Conservation (phyloP, 2,797 vertebrate genomes). For the Neopelma chrysocephalum region DNA sequence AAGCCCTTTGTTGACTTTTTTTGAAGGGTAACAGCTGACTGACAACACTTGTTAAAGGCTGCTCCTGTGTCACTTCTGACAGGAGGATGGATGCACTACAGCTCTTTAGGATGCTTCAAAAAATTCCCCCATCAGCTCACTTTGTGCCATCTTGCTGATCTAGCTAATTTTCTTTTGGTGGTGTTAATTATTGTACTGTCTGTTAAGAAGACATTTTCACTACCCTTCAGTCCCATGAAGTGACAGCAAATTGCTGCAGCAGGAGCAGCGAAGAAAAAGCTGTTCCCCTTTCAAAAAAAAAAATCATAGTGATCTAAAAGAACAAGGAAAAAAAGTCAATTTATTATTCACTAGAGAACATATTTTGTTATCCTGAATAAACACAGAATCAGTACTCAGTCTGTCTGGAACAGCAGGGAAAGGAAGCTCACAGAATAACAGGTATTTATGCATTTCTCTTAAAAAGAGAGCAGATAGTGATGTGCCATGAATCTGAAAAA, state of each 20-base stretch:
- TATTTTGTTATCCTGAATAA: slow-evolving; percentile 77
- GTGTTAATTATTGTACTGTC: slow-evolving; percentile 39
- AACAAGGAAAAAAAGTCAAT: slow-evolving; percentile 69
- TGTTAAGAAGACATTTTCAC: slow-evolving; percentile 29
- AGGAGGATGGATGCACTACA: neutral
- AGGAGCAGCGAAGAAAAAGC: neutral
- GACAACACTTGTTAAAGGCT: neutral
- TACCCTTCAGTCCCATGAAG: neutral
- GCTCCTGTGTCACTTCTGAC: slow-evolving; percentile 2
- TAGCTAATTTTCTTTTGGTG: neutral
- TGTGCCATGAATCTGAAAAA: neutral
- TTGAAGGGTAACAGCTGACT: slow-evolving; percentile 2
- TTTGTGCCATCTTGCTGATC: neutral
- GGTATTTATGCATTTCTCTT: slow-evolving; percentile 66
- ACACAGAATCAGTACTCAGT: slow-evolving; percentile 61
- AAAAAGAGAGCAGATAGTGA: neutral
- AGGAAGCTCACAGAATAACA: slow-evolving; percentile 40
- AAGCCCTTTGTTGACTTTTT: neutral
- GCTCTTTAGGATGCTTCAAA: neutral
- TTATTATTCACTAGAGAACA: slow-evolving; percentile 75
- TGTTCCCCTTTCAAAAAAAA: slow-evolving; percentile 68
- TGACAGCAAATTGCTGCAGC: slow-evolving; percentile 31
- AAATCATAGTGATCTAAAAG: slow-evolving; percentile 72
- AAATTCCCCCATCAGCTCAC: neutral
- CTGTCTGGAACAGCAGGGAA: slow-evolving; percentile 59